These are phyloP conservation scores for Lamellibrachia columna DNA, from an alignment of 2,888 invertebrate genomes.

Conservation along the genomic window DNA sequence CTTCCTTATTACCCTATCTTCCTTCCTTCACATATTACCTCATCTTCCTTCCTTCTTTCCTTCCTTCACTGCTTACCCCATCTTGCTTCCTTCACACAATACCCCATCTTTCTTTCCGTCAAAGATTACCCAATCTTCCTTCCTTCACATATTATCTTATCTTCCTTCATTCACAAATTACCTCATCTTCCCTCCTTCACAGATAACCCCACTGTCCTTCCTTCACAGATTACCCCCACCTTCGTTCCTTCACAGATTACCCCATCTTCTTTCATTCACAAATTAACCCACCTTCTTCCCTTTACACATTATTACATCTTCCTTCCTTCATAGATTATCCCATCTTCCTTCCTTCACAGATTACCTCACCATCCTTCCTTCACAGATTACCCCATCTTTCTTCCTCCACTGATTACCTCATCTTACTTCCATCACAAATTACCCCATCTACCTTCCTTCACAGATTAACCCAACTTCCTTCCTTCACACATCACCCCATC, in stretches of 20 bases:
- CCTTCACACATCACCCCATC: background rate
- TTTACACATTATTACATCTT: no score
- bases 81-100: background rate
- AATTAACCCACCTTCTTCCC: background rate
- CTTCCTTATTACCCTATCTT: background rate
- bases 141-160: background rate
- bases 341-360: background rate
- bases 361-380: background rate
- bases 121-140: background rate
- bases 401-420: no score
- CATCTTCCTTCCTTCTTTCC: background rate
- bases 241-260: background rate
- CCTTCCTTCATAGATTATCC: background rate
- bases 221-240: background rate
- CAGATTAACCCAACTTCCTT: background rate
- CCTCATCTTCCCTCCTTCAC: background rate
- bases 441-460: no score
- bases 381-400: background rate
- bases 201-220: background rate
- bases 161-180: background rate
- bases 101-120: background rate
- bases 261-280: background rate
- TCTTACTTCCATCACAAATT: no score
- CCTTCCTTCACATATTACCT: background rate
- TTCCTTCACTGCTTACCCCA: background rate